Conservation (phyloP, 2,888 invertebrate species). For the Amphipoea oculea region DNA sequence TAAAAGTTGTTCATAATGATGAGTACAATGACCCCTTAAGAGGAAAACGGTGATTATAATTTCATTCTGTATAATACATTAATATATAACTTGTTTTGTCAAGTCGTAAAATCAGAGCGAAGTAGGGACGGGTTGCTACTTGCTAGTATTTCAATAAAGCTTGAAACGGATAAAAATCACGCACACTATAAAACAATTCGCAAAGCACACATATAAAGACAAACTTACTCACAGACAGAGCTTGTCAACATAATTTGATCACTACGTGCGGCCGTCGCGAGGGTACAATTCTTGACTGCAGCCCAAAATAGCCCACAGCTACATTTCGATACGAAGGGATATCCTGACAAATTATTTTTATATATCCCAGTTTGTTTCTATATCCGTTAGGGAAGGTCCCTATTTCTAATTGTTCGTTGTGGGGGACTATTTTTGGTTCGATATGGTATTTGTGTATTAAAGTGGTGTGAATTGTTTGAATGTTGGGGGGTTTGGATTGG, state of each 20-base stretch:
- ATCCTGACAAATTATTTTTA: conserved; percentile 90
- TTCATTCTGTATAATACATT: too few species aligned
- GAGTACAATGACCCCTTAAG: too few species aligned
- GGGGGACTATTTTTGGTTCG: conserved; percentile 56
- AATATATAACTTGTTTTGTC: background rate
- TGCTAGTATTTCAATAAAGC: conserved; percentile 5
- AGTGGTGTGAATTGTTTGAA: conserved; percentile 20
- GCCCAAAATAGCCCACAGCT: conserved; percentile 68
- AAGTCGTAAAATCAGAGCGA: background rate
- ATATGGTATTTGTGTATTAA: conserved; percentile 35
- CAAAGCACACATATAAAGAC: conserved; percentile 20
- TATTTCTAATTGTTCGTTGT: conserved; percentile 58
- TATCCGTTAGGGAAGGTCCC: conserved; percentile 76
- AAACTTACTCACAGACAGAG: conserved; percentile 18
- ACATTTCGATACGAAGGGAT: conserved; percentile 82
- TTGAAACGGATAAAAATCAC: conserved; percentile 14
- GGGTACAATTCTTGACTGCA: conserved; percentile 59
- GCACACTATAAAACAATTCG: conserved; percentile 26
- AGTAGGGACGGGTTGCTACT: background rate
- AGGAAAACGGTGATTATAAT: too few species aligned
- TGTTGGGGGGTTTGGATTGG: background rate
- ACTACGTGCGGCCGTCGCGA: conserved; percentile 50
- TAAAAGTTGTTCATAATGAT: too few species aligned
- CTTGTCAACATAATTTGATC: conserved; percentile 61
- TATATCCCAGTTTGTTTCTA: conserved; percentile 82